Conservation (phyloP, 2,888 invertebrate species). For the Dione juno region DNA sequence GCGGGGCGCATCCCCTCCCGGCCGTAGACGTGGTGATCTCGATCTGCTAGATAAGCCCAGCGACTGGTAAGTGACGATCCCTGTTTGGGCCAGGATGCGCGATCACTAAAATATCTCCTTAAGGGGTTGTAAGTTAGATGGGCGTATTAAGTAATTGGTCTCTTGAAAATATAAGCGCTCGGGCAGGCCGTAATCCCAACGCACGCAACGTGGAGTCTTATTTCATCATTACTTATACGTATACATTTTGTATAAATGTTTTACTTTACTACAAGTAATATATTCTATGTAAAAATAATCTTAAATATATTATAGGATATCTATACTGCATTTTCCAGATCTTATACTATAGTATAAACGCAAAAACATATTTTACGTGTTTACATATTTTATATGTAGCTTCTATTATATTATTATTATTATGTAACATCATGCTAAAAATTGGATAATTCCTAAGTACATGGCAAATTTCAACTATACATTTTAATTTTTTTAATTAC, state of each 20-base stretch:
- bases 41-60: slow-evolving; percentile 42
- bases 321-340: not conserved
- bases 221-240: slow-evolving; percentile 3
- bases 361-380: not conserved
- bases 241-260: not conserved
- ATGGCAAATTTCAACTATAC: not conserved
- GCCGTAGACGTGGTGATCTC: slow-evolving; percentile 47
- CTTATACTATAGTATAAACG: not conserved
- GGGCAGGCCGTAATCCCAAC: not conserved
- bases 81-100: slow-evolving; percentile 29
- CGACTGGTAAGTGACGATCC: slow-evolving; percentile 53
- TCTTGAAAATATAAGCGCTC: slow-evolving; percentile 12
- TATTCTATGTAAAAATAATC: no score
- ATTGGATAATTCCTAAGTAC: no score
- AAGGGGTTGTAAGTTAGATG: slow-evolving; percentile 20
- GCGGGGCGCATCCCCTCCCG: slow-evolving; percentile 58
- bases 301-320: not conserved
- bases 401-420: no score
- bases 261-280: not conserved
- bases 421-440: no score
- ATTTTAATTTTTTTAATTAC: not conserved
- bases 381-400: not conserved
- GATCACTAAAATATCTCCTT: not conserved
- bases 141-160: slow-evolving; percentile 23
- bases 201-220: slow-evolving; percentile 18